phyloP scores from a whole-genome alignment of 1,140 invertebrate genomes.

The Bombus ignitus region DNA sequence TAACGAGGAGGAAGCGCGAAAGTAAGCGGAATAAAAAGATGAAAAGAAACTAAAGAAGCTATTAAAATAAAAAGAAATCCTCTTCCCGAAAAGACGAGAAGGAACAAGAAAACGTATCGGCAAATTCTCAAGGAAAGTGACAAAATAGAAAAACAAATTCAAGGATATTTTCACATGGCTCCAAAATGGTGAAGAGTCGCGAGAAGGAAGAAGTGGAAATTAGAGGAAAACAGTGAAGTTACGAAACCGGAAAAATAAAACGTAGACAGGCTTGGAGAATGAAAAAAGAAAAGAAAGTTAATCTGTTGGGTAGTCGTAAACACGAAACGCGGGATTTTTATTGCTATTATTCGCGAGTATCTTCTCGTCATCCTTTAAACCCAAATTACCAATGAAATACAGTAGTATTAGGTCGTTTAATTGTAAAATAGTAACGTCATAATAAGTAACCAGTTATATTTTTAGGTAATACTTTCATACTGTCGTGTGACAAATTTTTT shows the following conservation, averaged over 20 bases:
- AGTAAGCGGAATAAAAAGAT: background rate
- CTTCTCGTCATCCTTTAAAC: background rate
- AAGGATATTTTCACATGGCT: background rate
- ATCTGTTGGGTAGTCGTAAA: background rate
- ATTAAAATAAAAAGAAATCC: background rate
- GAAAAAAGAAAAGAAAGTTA: background rate
- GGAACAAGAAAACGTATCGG: background rate
- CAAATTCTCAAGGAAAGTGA: background rate
- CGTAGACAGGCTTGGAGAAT: too few relatives aligned
- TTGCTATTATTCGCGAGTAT: slow-evolving; percentile 10
- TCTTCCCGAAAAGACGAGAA: background rate
- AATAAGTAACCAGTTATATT: too few relatives aligned
- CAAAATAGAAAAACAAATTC: background rate
- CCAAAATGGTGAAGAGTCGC: background rate
- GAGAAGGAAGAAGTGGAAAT: background rate
- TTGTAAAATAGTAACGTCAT: too few relatives aligned
- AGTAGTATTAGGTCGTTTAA: too few relatives aligned
- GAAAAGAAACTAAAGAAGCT: background rate
- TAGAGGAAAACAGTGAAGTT: background rate
- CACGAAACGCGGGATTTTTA: background rate
- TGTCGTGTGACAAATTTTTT: too few relatives aligned
- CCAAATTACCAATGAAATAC: too few relatives aligned
- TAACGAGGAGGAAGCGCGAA: slow-evolving; percentile 10
- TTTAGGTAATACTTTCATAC: background rate
- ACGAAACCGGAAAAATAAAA: too few relatives aligned